phyloP scores from a whole-genome alignment of 2,888 invertebrate species.

The Tenthredo mesomela region DNA sequence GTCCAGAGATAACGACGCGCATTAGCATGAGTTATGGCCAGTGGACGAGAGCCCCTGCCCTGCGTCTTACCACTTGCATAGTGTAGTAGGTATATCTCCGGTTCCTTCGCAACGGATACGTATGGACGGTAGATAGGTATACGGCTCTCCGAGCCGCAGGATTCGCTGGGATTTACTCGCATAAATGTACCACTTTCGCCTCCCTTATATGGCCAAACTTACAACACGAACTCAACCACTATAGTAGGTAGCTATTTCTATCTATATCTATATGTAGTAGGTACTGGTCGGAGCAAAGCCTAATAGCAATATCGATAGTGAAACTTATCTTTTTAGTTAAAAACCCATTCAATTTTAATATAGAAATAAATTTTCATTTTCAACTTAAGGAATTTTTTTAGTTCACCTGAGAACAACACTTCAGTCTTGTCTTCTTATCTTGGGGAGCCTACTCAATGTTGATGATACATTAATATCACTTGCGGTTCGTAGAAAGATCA shows the following conservation, averaged over 20 bases:
- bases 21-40: constrained; percentile 52
- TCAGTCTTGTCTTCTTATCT: background rate
- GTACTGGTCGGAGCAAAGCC: background rate
- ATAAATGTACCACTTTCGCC: constrained; percentile 52
- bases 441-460: no score
- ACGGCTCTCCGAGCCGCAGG: background rate
- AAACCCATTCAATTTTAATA: background rate
- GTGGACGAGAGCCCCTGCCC: constrained; percentile 7
- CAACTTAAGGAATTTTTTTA: background rate
- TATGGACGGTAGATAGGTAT: constrained; percentile 4
- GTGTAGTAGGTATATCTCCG: constrained; percentile 12
- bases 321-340: background rate
- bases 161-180: constrained; percentile 25
- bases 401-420: background rate
- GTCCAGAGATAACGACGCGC: constrained; percentile 50
- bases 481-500: background rate
- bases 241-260: background rate
- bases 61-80: background rate
- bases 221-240: constrained; percentile 5
- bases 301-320: constrained; percentile 16
- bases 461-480: background rate
- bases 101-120: constrained; percentile 19
- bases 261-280: background rate
- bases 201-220: constrained; percentile 51
- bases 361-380: background rate